A percentile compares a stretch with the other conserved stretches of the same genome.
Evolutionary conservation across 2,888 invertebrate genomes (phyloP).

Genomic region (Ramazzottius varieornatus): DNA sequence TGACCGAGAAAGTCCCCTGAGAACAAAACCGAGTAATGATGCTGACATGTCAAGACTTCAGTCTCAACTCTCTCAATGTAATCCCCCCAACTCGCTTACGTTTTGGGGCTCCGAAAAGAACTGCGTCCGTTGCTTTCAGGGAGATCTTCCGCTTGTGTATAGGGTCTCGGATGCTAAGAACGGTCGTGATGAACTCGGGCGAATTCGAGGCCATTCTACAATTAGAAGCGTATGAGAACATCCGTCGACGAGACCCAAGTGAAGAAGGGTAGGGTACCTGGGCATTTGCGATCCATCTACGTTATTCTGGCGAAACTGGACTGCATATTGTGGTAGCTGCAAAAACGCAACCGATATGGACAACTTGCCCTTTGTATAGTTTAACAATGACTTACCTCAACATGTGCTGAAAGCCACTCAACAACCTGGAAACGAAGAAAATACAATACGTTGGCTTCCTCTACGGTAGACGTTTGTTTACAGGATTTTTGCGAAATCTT

Average conservation of each 20-base stretch:
- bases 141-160: conserved; percentile 92
- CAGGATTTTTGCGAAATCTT: no score
- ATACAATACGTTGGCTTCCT: no score
- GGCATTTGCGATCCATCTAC: background rate
- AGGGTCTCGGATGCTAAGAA: conserved; percentile 81
- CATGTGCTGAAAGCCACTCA: no score
- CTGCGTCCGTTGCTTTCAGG: conserved; percentile 92
- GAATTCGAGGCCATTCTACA: background rate
- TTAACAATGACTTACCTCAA: no score
- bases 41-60: no score
- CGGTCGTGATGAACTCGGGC: conserved; percentile 40
- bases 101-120: conserved; percentile 88
- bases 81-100: no score
- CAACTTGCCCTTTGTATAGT: no score
- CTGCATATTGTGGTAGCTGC: background rate
- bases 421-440: no score
- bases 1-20: background rate
- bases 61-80: no score
- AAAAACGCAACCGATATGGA: background rate
- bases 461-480: no score
- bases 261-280: background rate
- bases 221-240: no score
- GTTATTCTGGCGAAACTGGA: background rate
- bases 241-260: no score
- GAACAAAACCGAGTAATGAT: background rate